phyloP scores from a whole-genome alignment of 2,888 invertebrate genomes.

The Aradus depressus region DNA sequence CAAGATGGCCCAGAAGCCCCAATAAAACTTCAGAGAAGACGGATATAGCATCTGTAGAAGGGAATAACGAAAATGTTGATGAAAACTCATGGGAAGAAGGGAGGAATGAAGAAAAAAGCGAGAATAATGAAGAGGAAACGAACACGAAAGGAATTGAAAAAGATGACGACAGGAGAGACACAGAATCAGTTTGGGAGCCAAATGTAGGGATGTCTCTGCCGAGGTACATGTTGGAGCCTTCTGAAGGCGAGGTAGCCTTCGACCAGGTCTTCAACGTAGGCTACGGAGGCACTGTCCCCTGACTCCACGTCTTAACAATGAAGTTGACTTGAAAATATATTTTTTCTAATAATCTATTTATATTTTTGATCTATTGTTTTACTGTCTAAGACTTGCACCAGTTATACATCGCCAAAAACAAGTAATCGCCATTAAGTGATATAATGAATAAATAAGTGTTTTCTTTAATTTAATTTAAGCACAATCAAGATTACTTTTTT shows the following conservation, averaged over 20 bases:
- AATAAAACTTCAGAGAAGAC: conserved; percentile 30
- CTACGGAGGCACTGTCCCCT: neutral
- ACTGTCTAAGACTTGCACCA: no score
- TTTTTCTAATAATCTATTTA: no score
- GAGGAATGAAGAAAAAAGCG: conserved; percentile 27
- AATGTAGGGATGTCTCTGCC: conserved; percentile 52
- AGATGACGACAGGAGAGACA: conserved; percentile 55
- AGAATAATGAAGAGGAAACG: conserved; percentile 32
- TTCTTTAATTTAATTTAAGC: no score
- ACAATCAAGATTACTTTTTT: no score
- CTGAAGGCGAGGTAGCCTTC: conserved; percentile 55
- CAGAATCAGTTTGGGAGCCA: conserved; percentile 52
- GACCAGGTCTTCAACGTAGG: conserved; percentile 40
- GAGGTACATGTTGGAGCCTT: conserved; percentile 54
- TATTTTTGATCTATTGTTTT: no score
- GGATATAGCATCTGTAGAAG: conserved; percentile 14
- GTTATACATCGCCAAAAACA: no score
- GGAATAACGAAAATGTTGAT: conserved; percentile 25
- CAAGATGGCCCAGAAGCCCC: conserved; percentile 9
- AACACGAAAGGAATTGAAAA: conserved; percentile 17
- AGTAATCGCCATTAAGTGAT: no score
- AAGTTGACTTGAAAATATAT: no score
- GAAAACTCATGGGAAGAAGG: conserved; percentile 27
- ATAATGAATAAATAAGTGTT: no score
- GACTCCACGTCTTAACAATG: no score